phyloP scores from a whole-genome alignment of 2,888 invertebrate genomes.

The Caenorhabditis japonica region DNA sequence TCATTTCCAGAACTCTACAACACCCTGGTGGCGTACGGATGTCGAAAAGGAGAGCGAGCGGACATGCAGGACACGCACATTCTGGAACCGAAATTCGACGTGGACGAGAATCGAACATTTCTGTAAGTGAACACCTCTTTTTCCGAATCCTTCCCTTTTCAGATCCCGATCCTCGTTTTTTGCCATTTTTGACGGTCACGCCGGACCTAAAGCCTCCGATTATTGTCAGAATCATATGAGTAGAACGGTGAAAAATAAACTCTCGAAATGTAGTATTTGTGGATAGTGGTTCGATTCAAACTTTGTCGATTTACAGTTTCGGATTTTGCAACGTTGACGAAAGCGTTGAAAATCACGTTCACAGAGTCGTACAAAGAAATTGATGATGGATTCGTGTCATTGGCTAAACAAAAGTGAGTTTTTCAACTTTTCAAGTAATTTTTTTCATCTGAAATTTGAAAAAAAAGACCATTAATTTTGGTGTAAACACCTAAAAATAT shows the following conservation, averaged over 20 bases:
- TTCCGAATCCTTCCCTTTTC: conserved; percentile 11
- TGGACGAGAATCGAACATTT: conserved; percentile 33
- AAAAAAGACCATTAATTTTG: too few species aligned
- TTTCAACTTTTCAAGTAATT: too few species aligned
- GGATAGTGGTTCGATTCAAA: not conserved
- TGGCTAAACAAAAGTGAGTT: conserved; percentile 79
- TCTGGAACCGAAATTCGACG: conserved; percentile 77
- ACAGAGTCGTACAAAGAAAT: conserved; percentile 79
- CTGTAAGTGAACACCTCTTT: conserved; percentile 16
- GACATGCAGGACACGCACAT: conserved; percentile 80
- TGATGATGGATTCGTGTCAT: conserved; percentile 79
- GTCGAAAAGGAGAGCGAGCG: conserved; percentile 79
- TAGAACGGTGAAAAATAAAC: conserved; percentile 77
- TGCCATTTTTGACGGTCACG: conserved; percentile 80
- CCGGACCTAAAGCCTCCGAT: conserved; percentile 79
- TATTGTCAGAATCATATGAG: conserved; percentile 77
- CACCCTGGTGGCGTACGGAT: conserved; percentile 32
- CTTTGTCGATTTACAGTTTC: conserved; percentile 35
- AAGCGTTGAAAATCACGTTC: conserved; percentile 78
- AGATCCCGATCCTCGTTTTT: conserved; percentile 77
- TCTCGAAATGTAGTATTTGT: conserved; percentile 72
- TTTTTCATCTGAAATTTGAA: too few species aligned
- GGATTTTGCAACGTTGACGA: conserved; percentile 74
- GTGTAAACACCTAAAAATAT: too few species aligned
- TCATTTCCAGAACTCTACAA: conserved; percentile 19